phyloP scores from a whole-genome alignment of 1,140 invertebrate species.

The Neodiprion lecontei region DNA sequence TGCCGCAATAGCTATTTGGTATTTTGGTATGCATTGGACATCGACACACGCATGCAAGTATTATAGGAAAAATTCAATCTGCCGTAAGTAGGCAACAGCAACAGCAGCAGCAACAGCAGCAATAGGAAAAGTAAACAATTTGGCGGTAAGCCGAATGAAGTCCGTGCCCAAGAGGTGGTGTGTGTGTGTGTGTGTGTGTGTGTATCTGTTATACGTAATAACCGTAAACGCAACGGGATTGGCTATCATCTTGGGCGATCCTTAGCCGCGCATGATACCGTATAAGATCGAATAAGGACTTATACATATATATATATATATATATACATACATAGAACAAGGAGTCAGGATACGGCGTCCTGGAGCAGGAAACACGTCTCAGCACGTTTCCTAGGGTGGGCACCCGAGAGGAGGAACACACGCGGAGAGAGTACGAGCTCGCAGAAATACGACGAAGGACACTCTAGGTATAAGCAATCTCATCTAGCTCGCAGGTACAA shows the following conservation, averaged over 20 bases:
- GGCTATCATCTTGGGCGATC: conserved; percentile 35
- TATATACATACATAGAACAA: not conserved
- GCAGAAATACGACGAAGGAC: no score
- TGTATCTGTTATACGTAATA: conserved; percentile 34
- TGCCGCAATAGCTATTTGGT: not conserved
- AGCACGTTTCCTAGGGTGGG: no score
- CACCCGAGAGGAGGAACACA: no score
- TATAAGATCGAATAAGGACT: not conserved
- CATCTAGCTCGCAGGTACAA: no score
- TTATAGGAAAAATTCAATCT: conserved; percentile 38
- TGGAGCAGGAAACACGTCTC: no score
- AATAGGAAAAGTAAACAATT: conserved; percentile 32
- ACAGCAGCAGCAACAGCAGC: not conserved
- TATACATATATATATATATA: no score
- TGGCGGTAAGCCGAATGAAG: conserved; percentile 29
- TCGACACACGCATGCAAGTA: not conserved
- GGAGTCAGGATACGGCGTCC: not conserved
- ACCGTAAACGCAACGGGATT: conserved; percentile 43
- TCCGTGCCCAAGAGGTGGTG: no score
- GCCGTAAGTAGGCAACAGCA: conserved; percentile 38
- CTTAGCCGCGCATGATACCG: conserved; percentile 2
- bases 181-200: no score
- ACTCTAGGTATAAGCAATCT: no score
- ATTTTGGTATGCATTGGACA: not conserved
- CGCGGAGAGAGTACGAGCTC: no score